A percentile compares a stretch with the other conserved stretches of the same genome.
These are phyloP conservation scores for Leucophora obtusa DNA, from an alignment of 2,888 invertebrate species.

Conservation along the genomic window DNA sequence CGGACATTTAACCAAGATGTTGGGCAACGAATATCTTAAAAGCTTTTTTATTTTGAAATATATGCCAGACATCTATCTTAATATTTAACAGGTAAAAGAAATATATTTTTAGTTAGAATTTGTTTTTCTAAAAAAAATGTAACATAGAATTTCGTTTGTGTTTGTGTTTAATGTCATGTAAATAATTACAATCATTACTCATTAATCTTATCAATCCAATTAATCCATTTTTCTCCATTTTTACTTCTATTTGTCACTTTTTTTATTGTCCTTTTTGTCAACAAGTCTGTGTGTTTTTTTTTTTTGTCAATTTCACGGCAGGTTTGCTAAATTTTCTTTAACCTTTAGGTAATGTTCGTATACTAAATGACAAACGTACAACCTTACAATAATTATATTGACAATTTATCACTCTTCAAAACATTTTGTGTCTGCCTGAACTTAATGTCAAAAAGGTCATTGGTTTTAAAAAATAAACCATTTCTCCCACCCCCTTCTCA, in stretches of 20 bases:
- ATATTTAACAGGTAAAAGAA: too few relatives aligned
- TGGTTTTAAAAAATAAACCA: conserved; percentile 20
- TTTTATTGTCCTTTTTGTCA: conserved; percentile 37
- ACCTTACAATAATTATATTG: conserved; percentile 70
- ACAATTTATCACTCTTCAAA: conserved; percentile 73
- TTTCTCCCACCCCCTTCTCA: background rate
- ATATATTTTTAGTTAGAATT: background rate
- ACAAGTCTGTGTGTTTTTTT: conserved; percentile 49
- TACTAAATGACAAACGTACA: conserved; percentile 33
- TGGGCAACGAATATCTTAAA: conserved; percentile 9
- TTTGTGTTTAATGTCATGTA: conserved; percentile 68
- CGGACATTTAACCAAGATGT: conserved; percentile 37
- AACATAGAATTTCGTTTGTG: conserved; percentile 36
- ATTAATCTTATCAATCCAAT: conserved; percentile 77
- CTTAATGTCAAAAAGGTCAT: conserved; percentile 62
- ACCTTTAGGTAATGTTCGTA: background rate
- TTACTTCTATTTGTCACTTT: conserved; percentile 11
- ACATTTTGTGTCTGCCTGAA: conserved; percentile 41
- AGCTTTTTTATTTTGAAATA: conserved; percentile 23
- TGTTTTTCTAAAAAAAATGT: conserved; percentile 6
- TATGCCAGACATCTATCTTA: background rate
- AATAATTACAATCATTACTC: conserved; percentile 71
- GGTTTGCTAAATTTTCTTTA: background rate
- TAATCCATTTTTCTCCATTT: conserved; percentile 67
- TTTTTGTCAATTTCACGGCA: conserved; percentile 27